phyloP scores from a whole-genome alignment of 2,113 vertebrate genomes.

The Spermophilus dauricus region DNA sequence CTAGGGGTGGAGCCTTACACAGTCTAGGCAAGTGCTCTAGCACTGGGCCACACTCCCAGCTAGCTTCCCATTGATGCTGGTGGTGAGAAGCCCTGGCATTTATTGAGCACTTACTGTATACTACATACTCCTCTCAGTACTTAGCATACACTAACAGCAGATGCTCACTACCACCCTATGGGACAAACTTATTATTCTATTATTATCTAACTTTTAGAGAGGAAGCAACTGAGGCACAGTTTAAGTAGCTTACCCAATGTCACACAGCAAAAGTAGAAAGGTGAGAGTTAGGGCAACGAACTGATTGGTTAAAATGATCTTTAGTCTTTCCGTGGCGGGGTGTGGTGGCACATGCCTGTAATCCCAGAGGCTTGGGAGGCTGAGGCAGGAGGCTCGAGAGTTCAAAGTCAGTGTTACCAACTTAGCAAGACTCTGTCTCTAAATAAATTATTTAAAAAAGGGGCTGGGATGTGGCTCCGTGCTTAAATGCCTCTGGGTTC shows the following conservation, averaged over 20 bases:
- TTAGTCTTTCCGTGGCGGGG: background rate
- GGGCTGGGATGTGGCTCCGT: too few species aligned
- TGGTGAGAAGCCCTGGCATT: background rate
- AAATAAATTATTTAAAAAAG: too few species aligned
- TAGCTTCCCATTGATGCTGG: background rate
- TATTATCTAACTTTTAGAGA: background rate
- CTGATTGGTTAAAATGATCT: background rate
- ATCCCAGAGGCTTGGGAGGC: too few species aligned
- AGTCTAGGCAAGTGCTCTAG: too few species aligned
- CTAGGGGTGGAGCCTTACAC: too few species aligned
- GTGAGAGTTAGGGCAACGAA: background rate
- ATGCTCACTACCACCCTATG: rapidly evolving
- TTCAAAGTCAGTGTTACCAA: too few species aligned
- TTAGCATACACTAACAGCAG: background rate
- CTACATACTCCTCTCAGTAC: background rate
- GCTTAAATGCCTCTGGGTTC: too few species aligned
- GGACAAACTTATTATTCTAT: background rate
- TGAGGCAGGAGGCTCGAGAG: too few species aligned
- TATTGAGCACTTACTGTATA: background rate
- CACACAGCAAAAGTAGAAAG: background rate
- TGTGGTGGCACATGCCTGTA: too few species aligned
- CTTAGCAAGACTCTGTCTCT: too few species aligned
- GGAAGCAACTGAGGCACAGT: background rate
- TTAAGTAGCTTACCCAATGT: background rate
- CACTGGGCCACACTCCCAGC: background rate